Conservation (phyloP, 2,797 vertebrate genomes). For the Acomys russatus region DNA sequence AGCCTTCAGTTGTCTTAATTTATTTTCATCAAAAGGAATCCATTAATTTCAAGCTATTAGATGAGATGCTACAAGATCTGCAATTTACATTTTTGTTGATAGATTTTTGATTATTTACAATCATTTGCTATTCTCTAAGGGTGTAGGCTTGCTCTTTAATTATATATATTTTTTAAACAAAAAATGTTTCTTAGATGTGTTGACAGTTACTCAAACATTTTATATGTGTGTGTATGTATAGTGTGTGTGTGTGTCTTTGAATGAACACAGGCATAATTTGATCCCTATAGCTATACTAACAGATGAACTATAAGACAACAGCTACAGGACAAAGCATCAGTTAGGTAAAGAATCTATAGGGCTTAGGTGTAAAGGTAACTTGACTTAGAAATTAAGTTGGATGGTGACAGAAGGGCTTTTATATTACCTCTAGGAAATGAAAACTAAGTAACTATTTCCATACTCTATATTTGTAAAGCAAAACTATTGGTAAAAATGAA, state of each 20-base stretch:
- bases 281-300: background rate
- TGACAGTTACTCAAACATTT: background rate
- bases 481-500: background rate
- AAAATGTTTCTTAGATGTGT: slow-evolving; percentile 27
- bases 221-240: too few relatives aligned
- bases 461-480: background rate
- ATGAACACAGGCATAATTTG: background rate
- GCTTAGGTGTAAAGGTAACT: background rate
- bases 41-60: slow-evolving; percentile 41
- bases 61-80: background rate
- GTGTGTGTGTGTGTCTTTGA: background rate
- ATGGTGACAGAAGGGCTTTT: background rate
- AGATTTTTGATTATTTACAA: background rate
- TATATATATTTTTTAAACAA: slow-evolving; percentile 22
- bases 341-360: background rate
- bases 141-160: background rate
- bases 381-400: background rate
- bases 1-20: slow-evolving; percentile 38
- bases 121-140: background rate
- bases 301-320: background rate
- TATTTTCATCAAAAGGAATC: slow-evolving; percentile 61
- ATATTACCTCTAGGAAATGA: background rate
- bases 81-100: slow-evolving; percentile 13
- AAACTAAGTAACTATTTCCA: background rate
- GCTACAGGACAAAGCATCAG: background rate